phyloP scores from a whole-genome alignment of 2,797 vertebrate genomes.

The Emys orbicularis region DNA sequence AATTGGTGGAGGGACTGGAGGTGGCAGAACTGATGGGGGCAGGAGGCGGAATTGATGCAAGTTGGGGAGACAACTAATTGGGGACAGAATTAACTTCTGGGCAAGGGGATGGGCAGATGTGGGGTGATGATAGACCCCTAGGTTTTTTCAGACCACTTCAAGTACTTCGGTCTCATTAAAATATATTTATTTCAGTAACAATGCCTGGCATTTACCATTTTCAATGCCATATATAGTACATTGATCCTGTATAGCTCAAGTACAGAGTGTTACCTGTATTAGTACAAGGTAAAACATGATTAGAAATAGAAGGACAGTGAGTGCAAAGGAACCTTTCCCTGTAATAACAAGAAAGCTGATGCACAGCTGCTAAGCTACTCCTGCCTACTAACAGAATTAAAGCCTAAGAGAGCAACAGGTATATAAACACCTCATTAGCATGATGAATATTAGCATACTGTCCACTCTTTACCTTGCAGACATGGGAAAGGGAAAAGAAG shows the following conservation, averaged over 20 bases:
- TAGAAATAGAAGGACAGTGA: constrained; percentile 3
- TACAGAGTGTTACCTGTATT: background rate
- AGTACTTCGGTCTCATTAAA: background rate
- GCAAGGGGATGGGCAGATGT: too few relatives aligned
- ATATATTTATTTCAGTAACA: background rate
- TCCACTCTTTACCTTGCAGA: background rate
- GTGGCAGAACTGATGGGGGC: background rate
- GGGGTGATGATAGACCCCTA: background rate
- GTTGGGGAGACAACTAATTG: background rate
- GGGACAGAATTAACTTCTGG: too few relatives aligned
- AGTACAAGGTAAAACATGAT: background rate
- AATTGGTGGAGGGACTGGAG: background rate
- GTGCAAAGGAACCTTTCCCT: background rate
- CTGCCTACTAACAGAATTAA: background rate
- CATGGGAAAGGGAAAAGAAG: background rate
- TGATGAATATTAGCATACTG: background rate
- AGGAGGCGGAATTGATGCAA: background rate
- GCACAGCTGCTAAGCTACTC: background rate
- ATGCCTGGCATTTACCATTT: background rate
- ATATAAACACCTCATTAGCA: background rate
- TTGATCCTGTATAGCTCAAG: background rate
- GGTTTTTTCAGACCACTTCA: background rate
- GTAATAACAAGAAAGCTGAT: background rate
- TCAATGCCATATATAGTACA: background rate
- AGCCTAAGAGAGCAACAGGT: background rate